phyloP scores from a whole-genome alignment of 2,113 vertebrate genomes.

The Nycticorax nycticorax region DNA sequence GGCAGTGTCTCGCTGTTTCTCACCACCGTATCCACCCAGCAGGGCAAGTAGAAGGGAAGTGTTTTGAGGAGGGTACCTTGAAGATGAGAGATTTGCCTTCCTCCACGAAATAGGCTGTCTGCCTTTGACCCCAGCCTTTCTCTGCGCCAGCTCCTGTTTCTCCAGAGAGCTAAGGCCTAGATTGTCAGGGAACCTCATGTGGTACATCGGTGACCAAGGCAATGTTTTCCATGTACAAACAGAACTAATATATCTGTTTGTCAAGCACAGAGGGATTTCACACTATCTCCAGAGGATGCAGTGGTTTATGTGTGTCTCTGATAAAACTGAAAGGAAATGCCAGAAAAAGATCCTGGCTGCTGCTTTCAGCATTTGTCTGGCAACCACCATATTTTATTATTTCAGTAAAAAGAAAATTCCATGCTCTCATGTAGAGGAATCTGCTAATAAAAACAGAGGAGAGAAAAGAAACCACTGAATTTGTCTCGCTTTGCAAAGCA shows the following conservation, averaged over 20 bases:
- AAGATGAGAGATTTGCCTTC: not conserved
- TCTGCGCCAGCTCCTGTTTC: not conserved
- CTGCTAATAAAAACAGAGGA: conserved; percentile 37
- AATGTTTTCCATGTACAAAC: not conserved
- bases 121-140: not conserved
- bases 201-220: not conserved
- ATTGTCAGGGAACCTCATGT: not conserved
- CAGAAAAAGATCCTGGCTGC: not conserved
- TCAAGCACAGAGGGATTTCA: not conserved
- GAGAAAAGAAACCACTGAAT: not conserved
- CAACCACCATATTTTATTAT: not conserved
- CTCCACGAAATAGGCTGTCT: not conserved
- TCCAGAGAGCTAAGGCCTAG: not conserved
- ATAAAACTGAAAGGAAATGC: not conserved
- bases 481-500: not conserved
- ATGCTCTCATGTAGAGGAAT: conserved; percentile 8
- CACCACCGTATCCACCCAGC: not conserved
- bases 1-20: not conserved
- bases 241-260: not conserved
- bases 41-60: not conserved
- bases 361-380: conserved; percentile 5
- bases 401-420: conserved; percentile 30
- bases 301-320: not conserved
- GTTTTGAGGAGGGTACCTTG: not conserved
- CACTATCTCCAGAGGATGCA: not conserved